These are phyloP conservation scores for Oncorhynchus gorbuscha DNA, from an alignment of 2,113 vertebrate species.

Conservation along the genomic window DNA sequence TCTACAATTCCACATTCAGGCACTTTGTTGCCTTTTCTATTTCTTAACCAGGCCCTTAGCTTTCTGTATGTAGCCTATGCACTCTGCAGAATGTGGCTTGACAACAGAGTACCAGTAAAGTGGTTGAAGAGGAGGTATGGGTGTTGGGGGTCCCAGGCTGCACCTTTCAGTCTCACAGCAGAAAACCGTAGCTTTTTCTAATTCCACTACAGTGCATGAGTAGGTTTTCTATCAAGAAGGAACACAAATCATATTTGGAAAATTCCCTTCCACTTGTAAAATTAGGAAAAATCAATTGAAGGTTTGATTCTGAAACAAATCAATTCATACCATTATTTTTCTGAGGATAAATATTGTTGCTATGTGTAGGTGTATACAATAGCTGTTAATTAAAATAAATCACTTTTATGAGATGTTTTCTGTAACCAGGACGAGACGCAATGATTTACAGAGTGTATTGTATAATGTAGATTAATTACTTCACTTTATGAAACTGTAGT, in stretches of 20 bases:
- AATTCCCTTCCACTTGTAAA: not conserved
- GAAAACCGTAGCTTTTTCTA: not conserved
- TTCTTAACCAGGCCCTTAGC: not conserved
- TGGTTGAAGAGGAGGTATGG: not conserved
- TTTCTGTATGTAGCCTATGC: not conserved
- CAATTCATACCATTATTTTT: not conserved
- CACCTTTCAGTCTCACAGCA: not conserved
- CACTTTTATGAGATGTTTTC: too few relatives aligned
- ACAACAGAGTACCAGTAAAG: not conserved
- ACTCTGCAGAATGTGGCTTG: too few relatives aligned
- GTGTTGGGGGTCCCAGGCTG: not conserved
- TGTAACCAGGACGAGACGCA: too few relatives aligned
- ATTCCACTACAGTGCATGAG: not conserved
- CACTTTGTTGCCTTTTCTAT: not conserved
- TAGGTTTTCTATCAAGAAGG: not conserved
- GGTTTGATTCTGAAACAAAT: not conserved
- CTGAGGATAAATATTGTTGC: not conserved
- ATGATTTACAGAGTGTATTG: too few relatives aligned
- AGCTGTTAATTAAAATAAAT: too few relatives aligned
- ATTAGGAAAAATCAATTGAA: not conserved
- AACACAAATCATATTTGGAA: not conserved
- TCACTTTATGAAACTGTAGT: too few relatives aligned
- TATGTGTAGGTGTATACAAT: not conserved
- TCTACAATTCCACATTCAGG: too few relatives aligned
- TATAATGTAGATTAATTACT: too few relatives aligned